Conservation (phyloP, 2,797 vertebrate species). For the Anguilla marmorata region DNA sequence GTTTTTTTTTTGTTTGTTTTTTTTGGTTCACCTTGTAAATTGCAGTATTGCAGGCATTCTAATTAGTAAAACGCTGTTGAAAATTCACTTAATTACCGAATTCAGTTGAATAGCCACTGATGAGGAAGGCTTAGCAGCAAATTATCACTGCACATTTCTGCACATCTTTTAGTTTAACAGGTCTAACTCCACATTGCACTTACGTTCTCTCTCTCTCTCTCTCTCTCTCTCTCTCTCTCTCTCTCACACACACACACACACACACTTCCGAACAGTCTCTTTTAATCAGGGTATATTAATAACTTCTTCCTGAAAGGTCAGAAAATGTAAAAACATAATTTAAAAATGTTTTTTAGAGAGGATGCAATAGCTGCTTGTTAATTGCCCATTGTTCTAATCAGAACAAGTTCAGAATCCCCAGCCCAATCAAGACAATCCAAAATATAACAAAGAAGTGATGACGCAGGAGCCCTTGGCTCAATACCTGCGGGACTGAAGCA, state of each 20-base stretch:
- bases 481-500: no score
- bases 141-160: not conserved
- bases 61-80: not conserved
- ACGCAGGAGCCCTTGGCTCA: not conserved
- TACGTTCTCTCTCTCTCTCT: not conserved
- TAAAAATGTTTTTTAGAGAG: no score
- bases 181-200: not conserved
- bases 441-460: not conserved
- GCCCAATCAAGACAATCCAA: not conserved
- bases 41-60: not conserved
- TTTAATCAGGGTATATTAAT: no score
- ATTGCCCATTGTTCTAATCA: not conserved
- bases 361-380: not conserved
- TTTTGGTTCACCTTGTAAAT: not conserved
- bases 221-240: no score
- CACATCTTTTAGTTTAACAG: not conserved
- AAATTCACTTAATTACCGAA: not conserved
- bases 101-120: not conserved
- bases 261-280: not conserved
- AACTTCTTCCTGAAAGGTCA: no score
- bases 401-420: not conserved
- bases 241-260: not conserved
- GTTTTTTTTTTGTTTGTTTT: no score
- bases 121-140: not conserved
- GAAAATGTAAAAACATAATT: no score